Evolutionary conservation across 2,113 vertebrate genomes (phyloP).

Genomic region (Heliornis fulica): DNA sequence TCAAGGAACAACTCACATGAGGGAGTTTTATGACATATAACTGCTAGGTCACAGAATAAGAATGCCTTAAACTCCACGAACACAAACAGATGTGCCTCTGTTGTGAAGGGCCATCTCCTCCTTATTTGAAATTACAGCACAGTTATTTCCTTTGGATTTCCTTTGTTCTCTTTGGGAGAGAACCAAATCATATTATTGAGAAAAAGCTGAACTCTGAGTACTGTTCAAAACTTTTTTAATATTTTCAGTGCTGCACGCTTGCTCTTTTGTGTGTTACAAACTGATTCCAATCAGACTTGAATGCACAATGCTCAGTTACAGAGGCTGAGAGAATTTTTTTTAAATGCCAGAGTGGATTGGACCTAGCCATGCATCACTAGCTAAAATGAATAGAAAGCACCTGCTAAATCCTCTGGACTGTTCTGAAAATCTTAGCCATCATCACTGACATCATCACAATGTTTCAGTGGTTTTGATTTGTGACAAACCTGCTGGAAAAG

Average conservation of each 20-base stretch:
- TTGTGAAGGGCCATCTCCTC: background rate
- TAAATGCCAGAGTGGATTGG: background rate
- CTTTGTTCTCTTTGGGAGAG: background rate
- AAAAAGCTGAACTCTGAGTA: background rate
- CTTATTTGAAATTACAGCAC: background rate
- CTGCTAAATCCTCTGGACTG: background rate
- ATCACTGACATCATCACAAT: background rate
- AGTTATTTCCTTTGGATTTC: background rate
- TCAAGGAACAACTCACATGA: background rate
- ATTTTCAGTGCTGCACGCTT: background rate
- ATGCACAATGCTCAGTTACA: background rate
- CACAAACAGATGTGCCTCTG: background rate
- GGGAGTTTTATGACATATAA: background rate
- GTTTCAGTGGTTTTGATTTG: background rate
- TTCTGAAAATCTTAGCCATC: background rate
- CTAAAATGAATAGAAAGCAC: background rate
- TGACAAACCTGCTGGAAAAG: slow-evolving; percentile 48
- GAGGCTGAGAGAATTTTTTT: background rate
- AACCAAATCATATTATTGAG: background rate
- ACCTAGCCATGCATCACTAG: background rate
- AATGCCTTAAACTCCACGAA: background rate
- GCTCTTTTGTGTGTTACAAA: background rate
- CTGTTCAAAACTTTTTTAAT: background rate
- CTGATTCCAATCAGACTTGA: background rate
- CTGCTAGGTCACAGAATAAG: background rate